Evolutionary conservation across 2,797 vertebrate genomes (phyloP), one percentile per base, ranked within the genome.

Genomic region (Atherinosoma microstoma): DNA sequence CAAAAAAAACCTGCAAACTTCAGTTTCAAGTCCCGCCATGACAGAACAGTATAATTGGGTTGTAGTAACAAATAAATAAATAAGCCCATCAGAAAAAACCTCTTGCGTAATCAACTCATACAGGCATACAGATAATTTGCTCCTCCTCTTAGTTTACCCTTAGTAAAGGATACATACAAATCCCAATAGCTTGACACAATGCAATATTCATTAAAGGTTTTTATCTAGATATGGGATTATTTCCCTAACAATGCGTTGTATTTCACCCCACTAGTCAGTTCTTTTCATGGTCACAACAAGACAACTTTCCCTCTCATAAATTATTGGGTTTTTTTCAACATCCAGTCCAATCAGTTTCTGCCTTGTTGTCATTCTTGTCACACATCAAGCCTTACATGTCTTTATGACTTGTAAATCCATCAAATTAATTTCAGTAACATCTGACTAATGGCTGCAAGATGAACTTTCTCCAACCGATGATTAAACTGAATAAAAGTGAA

Each of bases 391-490:
- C 60, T 87, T 80, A 80, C 82, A 83, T 30, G 62, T 74, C 40
- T 79, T 67, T 59, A 76, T 27, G 34, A 20, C 6, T 69, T 62
- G 73, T 75, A 36, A 76, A 24, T 71, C 58, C 65, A 83, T 82
- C 72, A 79, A 86, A 83, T 85, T 64, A 70, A 80, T 83, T 80
- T 83, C 49, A 67, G 61, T 51, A 59, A 58, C 81, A 84, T 76
- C 56, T 54, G 69, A 22, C 70, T 54, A 79, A 58, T 40, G 12
- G 79, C 75, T 40, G 60, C n/a, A 63, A 73, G 67, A 57, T 24
- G 13, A 74, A 79, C 72, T 83, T 42, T 74, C 18, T 20, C 20
- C 42, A 47, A 20, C 6, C 20, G 4, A 47, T 8, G 42, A 42
- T 42, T 4, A 18, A 47, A 47, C 6, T 8, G 18, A 47, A 51